phyloP scores from a whole-genome alignment of 2,113 vertebrate species.

The Pseudopodoces humilis region DNA sequence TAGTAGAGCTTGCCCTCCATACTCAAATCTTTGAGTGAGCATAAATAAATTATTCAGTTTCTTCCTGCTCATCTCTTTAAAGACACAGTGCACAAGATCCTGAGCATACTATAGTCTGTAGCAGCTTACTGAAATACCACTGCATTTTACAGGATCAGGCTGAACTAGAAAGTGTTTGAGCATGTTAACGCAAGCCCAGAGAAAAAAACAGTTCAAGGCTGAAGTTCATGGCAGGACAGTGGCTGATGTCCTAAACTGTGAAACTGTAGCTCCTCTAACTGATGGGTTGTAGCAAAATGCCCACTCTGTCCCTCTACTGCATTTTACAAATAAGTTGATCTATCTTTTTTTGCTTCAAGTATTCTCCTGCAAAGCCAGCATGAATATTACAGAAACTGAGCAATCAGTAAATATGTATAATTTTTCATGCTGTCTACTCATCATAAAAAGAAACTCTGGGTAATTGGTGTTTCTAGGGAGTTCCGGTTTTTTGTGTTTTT shows the following conservation, averaged over 20 bases:
- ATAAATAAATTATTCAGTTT: not conserved
- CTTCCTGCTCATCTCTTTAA: not conserved
- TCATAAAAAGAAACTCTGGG: not conserved
- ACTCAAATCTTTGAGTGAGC: not conserved
- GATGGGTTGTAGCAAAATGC: not conserved
- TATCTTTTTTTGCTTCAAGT: not conserved
- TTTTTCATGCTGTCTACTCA: not conserved
- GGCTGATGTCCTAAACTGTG: not conserved
- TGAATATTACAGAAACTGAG: not conserved
- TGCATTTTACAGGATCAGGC: not conserved
- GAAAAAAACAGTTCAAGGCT: not conserved
- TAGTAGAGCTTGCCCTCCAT: not conserved
- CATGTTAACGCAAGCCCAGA: not conserved
- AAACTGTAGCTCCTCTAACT: not conserved
- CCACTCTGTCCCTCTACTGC: not conserved
- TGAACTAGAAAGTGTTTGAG: not conserved
- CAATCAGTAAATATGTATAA: not conserved
- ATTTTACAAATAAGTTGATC: not conserved
- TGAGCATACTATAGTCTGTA: not conserved
- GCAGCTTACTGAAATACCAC: not conserved
- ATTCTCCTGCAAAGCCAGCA: not conserved
- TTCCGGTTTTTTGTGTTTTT: fast-evolving
- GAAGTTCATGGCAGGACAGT: constrained; percentile 27
- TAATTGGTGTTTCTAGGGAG: not conserved
- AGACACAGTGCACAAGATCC: not conserved